phyloP scores from a whole-genome alignment of 2,113 vertebrate genomes.

The Crotalus helleri region DNA sequence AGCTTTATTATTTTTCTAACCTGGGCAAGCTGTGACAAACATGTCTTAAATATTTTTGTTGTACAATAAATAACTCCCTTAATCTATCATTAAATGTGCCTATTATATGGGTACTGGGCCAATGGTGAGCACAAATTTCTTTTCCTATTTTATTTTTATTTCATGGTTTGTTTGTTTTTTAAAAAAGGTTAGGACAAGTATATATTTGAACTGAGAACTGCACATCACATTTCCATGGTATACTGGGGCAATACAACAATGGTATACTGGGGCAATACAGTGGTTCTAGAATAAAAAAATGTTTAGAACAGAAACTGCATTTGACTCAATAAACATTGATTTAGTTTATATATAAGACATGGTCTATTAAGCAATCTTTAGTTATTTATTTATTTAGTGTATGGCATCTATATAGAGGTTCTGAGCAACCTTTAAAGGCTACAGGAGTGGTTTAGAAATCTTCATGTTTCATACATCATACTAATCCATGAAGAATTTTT shows the following conservation, averaged over 20 bases:
- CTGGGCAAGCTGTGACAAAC: not conserved
- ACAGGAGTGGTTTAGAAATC: not conserved
- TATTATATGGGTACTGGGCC: not conserved
- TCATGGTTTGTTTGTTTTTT: not conserved
- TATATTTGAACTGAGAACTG: not conserved
- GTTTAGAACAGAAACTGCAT: not conserved
- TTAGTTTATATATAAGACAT: not conserved
- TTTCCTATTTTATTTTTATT: not conserved
- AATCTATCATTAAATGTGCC: not conserved
- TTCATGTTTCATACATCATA: not conserved
- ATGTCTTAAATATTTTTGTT: not conserved
- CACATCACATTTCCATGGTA: not conserved
- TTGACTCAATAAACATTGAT: not conserved
- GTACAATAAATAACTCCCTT: not conserved
- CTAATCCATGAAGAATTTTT: not conserved
- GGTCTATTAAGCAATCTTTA: not conserved
- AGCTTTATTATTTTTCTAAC: conserved; percentile 4
- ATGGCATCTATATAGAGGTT: not conserved
- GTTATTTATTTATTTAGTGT: not conserved
- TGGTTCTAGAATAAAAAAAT: not conserved
- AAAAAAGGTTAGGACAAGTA: not conserved
- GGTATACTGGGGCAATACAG: not conserved
- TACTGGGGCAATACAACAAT: not conserved
- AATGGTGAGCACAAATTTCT: not conserved
- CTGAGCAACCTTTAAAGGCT: not conserved